These are phyloP conservation scores for Aphidius ervi DNA, from an alignment of 1,140 invertebrate genomes.

Conservation along the genomic window DNA sequence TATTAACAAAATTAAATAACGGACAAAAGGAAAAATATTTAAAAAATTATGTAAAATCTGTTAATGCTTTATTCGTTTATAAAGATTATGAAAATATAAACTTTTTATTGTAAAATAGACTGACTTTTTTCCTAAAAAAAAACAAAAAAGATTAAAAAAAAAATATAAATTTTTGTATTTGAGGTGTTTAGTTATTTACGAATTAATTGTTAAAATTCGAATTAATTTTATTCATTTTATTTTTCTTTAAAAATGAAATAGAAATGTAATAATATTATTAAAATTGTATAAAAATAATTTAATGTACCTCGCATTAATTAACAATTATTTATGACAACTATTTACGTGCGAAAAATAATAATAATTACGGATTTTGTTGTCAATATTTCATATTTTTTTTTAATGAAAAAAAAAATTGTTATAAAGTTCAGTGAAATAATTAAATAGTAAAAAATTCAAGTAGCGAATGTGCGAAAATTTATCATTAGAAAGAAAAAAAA, in stretches of 20 bases:
- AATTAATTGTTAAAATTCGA: background rate
- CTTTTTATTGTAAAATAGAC: constrained; percentile 29
- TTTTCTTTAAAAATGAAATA: constrained; percentile 2
- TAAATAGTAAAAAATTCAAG: no score
- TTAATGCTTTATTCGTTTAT: constrained; percentile 33
- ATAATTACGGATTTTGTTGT: no score
- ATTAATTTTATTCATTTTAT: background rate
- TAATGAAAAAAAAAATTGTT: no score
- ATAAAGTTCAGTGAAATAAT: no score
- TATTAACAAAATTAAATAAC: constrained; percentile 12
- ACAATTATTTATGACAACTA: no score
- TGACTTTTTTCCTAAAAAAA: constrained; percentile 26
- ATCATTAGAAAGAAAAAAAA: no score
- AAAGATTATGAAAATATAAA: constrained; percentile 29
- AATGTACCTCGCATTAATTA: no score
- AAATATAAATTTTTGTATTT: constrained; percentile 9
- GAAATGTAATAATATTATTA: background rate
- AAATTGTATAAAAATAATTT: no score
- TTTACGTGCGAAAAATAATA: no score
- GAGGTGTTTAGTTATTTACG: background rate
- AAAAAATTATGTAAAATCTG: constrained; percentile 34
- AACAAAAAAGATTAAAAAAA: background rate
- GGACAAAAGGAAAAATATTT: constrained; percentile 2
- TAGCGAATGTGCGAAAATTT: no score
- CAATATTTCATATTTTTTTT: no score